Evolutionary conservation across 92 coral and sea anemone species (phyloP), one percentile per base, ranked within the genome.

Genomic region (Metridium senile): DNA sequence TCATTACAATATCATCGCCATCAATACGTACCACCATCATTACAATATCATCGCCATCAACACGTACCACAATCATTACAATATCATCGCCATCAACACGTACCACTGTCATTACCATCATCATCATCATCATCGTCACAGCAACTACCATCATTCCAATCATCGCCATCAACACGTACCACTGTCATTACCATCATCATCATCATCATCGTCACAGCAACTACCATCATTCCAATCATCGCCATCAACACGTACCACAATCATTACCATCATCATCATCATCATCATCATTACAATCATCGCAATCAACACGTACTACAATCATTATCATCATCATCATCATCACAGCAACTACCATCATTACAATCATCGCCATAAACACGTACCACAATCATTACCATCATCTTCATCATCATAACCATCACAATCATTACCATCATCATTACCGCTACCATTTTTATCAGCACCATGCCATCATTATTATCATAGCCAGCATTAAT

Each of bases 71-170:
- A n/a, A n/a, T n/a, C n/a, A n/a, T n/a, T n/a, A n/a, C n/a, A n/a
- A n/a, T n/a, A n/a, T n/a, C n/a, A n/a, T n/a, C n/a, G n/a, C n/a
- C n/a, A n/a, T n/a, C n/a, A n/a, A n/a, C n/a, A n/a, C n/a, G n/a
- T n/a, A 39, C 6, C 49, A 39, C 13, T 39, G 13, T 39, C 49
- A 13, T 39, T 13, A 39, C 13, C 49, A 39, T 58, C 65, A 58
- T 58, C 65, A n/a, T n/a, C n/a, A n/a, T n/a, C n/a, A 58, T 58
- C 65, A 58, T 58, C 65, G 18, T 58, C 65, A 39, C 49, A 6
- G 13, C 13, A 4, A 39, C 49, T 39, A 13, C 13, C 13, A 39
- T 39, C 8, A 39, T 39, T 13, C 6, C 49, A 39, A 39, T 39
- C 13, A 13, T 39, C 49, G 13, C 13, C 49, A 39, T 39, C 49